phyloP scores from a whole-genome alignment of 2,888 invertebrate species.

The Sminthurinus aureus region DNA sequence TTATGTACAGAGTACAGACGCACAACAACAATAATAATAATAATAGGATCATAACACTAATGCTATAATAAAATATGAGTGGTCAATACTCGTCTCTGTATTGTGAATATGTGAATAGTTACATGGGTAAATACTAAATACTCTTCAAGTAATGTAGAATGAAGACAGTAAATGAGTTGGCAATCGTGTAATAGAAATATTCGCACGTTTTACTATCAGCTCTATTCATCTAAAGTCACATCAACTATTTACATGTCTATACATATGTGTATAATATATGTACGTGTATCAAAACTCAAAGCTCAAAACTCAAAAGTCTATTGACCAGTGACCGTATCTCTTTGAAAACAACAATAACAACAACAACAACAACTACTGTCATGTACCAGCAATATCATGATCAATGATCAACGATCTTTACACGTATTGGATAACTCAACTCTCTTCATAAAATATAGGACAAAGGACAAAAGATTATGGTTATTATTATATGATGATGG shows the following conservation, averaged over 20 bases:
- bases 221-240: neutral
- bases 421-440: neutral
- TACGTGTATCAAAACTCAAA: neutral
- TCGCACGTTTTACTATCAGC: neutral
- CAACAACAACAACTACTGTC: neutral
- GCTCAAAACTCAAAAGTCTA: neutral
- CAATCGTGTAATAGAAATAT: constrained; percentile 14
- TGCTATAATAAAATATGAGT: no score
- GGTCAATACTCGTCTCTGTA: neutral
- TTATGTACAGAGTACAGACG: no score
- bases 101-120: neutral
- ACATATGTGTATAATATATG: neutral
- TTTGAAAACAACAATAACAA: neutral
- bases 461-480: neutral
- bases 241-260: neutral
- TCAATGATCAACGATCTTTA: neutral
- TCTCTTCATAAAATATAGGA: neutral
- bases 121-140: neutral
- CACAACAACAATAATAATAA: no score
- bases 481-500: neutral
- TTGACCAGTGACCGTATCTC: neutral
- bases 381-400: neutral
- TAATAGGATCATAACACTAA: no score
- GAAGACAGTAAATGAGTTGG: neutral
- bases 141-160: neutral